Evolutionary conservation across 2,113 vertebrate genomes (phyloP).

Genomic region (Chrysochloris asiatica): DNA sequence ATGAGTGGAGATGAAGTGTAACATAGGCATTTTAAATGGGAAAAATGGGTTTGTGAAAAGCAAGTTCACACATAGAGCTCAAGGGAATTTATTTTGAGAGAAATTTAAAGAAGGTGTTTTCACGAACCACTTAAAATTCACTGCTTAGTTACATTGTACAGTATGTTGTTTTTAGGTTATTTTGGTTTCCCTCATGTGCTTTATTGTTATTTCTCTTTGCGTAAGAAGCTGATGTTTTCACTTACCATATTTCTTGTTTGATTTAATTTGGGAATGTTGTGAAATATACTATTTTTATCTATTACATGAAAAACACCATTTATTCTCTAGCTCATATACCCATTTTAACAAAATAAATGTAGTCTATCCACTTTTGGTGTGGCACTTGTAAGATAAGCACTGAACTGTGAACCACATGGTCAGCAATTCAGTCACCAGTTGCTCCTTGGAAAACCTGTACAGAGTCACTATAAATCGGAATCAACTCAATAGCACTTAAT

Average conservation of each 20-base stretch:
- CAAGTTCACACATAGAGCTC: conserved; percentile 14
- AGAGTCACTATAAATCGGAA: too few species aligned
- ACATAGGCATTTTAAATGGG: background rate
- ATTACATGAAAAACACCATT: background rate
- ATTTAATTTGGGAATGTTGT: conserved; percentile 45
- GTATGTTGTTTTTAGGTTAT: conserved; percentile 26
- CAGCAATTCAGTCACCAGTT: too few species aligned
- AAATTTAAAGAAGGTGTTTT: conserved; percentile 55
- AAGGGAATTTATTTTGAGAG: conserved; percentile 49
- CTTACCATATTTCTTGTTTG: conserved; percentile 34
- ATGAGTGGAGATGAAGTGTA: background rate
- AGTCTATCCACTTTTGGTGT: background rate
- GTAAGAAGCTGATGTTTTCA: conserved; percentile 30
- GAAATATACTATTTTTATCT: conserved; percentile 33
- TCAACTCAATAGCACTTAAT: too few species aligned
- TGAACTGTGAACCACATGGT: too few species aligned
- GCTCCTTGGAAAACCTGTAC: too few species aligned
- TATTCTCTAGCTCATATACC: background rate
- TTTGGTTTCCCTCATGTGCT: conserved; percentile 43
- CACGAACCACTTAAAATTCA: conserved; percentile 50
- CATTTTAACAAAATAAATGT: background rate
- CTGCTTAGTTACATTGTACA: background rate
- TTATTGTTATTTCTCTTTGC: background rate
- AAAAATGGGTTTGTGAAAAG: conserved; percentile 44
- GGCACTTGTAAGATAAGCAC: too few species aligned